These are phyloP conservation scores for Corythaixoides concolor DNA, from an alignment of 2,113 vertebrate species.

Conservation along the genomic window DNA sequence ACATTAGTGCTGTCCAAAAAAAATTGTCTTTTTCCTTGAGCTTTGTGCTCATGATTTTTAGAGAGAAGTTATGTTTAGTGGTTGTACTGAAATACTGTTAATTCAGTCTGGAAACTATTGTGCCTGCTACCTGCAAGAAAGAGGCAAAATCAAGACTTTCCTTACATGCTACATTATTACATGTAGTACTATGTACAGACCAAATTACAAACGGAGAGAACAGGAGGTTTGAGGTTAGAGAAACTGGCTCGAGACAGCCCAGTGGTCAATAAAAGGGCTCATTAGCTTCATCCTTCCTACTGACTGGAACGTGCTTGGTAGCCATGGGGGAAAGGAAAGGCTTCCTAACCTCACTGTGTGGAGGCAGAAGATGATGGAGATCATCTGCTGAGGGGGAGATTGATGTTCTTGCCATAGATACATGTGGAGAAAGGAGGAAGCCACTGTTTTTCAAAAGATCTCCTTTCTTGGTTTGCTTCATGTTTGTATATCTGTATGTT, in stretches of 20 bases:
- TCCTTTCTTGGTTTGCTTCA: background rate
- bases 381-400: background rate
- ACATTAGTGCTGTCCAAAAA: background rate
- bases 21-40: background rate
- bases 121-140: background rate
- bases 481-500: rapidly evolving
- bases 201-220: background rate
- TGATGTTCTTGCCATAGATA: background rate
- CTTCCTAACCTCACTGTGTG: background rate
- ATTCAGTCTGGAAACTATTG: background rate
- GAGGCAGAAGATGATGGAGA: background rate
- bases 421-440: background rate
- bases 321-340: background rate
- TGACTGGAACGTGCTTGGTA: background rate
- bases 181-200: background rate
- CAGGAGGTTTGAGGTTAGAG: background rate
- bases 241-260: background rate
- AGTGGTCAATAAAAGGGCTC: background rate
- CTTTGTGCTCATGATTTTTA: background rate
- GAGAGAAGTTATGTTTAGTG: background rate
- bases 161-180: background rate
- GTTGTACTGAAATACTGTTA: background rate
- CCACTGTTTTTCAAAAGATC: background rate
- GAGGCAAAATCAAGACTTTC: background rate
- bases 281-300: background rate